Evolutionary conservation across 2,797 vertebrate genomes (phyloP), one percentile per base, ranked within the genome.

Genomic region (Channallabes apus): DNA sequence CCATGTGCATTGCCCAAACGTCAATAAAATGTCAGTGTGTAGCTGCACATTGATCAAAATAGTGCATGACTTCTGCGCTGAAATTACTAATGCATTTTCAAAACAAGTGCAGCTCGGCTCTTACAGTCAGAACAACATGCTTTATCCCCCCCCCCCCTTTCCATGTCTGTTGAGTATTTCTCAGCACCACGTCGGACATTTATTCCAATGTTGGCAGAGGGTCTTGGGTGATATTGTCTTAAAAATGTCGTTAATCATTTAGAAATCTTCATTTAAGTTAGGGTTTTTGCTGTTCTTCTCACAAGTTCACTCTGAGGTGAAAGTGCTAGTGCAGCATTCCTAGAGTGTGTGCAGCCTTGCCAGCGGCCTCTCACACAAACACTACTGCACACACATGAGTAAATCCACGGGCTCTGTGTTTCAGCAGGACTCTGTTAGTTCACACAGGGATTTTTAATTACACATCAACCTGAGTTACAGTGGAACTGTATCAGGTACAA

Each of bases 1-100:
- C 89, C 92, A 92, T 91, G 92, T 87, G 86, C 91, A 24, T 91
- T 88, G 92, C 89, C 90, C 82, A 92, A 90, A 93, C 94, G 94
- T 93, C 93, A 93, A 91, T 92, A 93, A 89, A 87, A 91, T 85
- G 78, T 88, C 83, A 86, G 87, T 90, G 90, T 91, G 82, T 89
- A 90, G 88, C 90, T 77, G 81, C 88, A 58, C 89, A 84, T 85
- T 82, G 83, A 90, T 90, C 90, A 90, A 91, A 91, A 84, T 89
- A 90, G 83, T 89, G 85, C 65, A 71, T 89, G 83, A 90, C 88
- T 89, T 83, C 32, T 80, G 61, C 85, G 82, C 88, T 76, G 77
- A 41, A 86, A 85, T 75, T 71, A 80, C 84, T 77, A 82, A 89
- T 86, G 89, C 87, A 82, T 12, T 59, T 84, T 82, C 64, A 84